Base-by-base conservation (phyloP, 2,888 invertebrate species). In the Pammene fasciana region DNA sequence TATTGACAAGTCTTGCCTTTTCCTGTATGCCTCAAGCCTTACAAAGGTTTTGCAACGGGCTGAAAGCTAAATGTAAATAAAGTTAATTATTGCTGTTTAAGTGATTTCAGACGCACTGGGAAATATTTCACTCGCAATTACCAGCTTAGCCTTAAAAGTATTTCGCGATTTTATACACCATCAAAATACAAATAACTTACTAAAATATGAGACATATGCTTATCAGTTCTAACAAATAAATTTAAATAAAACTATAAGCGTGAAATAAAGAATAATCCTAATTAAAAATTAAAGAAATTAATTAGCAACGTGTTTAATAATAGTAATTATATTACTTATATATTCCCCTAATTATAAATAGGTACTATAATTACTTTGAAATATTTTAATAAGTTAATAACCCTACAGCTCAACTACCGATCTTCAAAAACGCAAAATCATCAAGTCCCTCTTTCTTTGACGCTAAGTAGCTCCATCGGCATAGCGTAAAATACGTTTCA, bases 81-180 rank as follows among this genome's bases (percentile, higher is more conserved):
- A 85, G 86, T 89, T 86, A 87, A 88, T 89, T 87, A 88, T 88
- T 87, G 84, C 85, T 83, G 82, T 84, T 86, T 86, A 88, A 88
- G 88, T 88, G 88, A 88, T 87, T 89, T 83, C 81, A 82, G 81
- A 80, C 85, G 77, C 78, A 83, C 78, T 77, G 74, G 77, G 79
- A 81, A 83, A 82, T 78, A 81, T 83, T 82, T 79, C 71, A 72
- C 71, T 73, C 65, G 38, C 65, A 72, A 67, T 72, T 72, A 65
- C 73, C 71, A 68, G 67, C 45, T 41, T 73, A 74, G 71, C 74
- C 71, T 73, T 64, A 59, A 70, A 74, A 8, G 18, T 41, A 38
- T 38, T 9, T 7, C 8, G 9, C 43, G 5, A 43, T 43, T 43
- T 8, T 43, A 43, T 43, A 11, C 13, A 6, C 7, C 38, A 38